A percentile compares a stretch with the other conserved stretches of the same genome.
These are phyloP conservation scores for Drosophila nigromelanica DNA, from an alignment of 1,140 invertebrate genomes.

Conservation along the genomic window DNA sequence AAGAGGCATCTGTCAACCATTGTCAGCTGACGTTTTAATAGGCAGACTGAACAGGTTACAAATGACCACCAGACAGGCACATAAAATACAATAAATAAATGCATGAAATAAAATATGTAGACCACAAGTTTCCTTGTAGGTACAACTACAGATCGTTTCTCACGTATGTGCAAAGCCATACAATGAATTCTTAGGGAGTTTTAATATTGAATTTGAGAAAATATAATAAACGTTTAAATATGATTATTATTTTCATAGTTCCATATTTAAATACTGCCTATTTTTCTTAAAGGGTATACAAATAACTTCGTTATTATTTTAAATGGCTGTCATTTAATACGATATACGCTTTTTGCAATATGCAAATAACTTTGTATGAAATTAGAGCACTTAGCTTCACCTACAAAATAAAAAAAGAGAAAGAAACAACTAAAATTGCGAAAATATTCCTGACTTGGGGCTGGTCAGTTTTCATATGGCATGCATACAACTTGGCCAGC, in stretches of 20 bases:
- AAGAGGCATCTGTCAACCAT: conserved; percentile 27
- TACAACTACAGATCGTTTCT: background rate
- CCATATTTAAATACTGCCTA: too few relatives aligned
- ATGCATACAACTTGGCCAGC: conserved; percentile 29
- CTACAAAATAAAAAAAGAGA: conserved; percentile 11
- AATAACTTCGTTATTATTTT: conserved; percentile 55
- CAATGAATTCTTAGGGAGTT: too few relatives aligned
- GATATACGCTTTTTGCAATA: conserved; percentile 21
- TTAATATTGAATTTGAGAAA: too few relatives aligned
- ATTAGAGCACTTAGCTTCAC: conserved; percentile 5
- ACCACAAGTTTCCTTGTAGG: too few relatives aligned
- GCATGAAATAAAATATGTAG: background rate
- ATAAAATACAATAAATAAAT: background rate
- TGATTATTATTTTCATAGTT: too few relatives aligned
- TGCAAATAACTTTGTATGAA: conserved; percentile 22
- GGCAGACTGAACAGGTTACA: conserved; percentile 58
- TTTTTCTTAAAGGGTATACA: background rate
- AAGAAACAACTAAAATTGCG: conserved; percentile 13
- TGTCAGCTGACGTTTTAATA: conserved; percentile 66
- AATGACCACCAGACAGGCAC: conserved; percentile 19
- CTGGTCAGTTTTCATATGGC: conserved; percentile 43
- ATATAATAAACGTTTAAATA: too few relatives aligned
- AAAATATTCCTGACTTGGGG: background rate
- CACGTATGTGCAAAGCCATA: too few relatives aligned
- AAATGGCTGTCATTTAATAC: conserved; percentile 62